phyloP scores from a whole-genome alignment of 1,140 invertebrate genomes.

The Cyclargus thomasi region DNA sequence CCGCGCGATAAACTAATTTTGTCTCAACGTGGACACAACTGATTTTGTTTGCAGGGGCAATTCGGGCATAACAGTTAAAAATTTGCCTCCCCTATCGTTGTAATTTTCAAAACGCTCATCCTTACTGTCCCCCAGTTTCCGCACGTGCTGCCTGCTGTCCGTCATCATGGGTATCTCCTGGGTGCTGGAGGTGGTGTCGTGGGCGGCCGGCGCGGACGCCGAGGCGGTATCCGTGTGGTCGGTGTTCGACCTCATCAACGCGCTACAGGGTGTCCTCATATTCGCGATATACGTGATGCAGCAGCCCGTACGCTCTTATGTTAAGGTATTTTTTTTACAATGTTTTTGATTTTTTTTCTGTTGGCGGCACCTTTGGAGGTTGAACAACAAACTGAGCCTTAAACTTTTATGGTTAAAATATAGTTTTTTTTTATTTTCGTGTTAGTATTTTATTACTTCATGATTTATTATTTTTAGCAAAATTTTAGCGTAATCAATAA shows the following conservation, averaged over 20 bases:
- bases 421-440: too few species aligned
- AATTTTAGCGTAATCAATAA: too few species aligned
- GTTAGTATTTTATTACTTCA: too few species aligned
- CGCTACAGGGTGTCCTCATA: constrained; percentile 73
- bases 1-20: too few species aligned
- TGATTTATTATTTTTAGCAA: too few species aligned
- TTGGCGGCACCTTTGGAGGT: too few species aligned
- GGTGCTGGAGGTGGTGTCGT: constrained; percentile 75
- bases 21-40: too few species aligned
- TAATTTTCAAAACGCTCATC: background rate
- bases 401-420: too few species aligned
- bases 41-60: too few species aligned
- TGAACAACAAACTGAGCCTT: too few species aligned
- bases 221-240: constrained; percentile 70
- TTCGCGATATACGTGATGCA: constrained; percentile 77
- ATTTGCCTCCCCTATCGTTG: background rate
- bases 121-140: constrained; percentile 50
- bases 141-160: constrained; percentile 72
- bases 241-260: constrained; percentile 74
- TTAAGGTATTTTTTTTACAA: constrained; percentile 45
- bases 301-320: constrained; percentile 64
- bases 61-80: too few species aligned
- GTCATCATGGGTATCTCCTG: constrained; percentile 76
- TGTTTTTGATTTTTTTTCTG: too few species aligned
- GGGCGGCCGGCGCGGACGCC: constrained; percentile 62